These are phyloP conservation scores for Zosterops hypoxanthus DNA, from an alignment of 2,113 vertebrate species.

Conservation along the genomic window DNA sequence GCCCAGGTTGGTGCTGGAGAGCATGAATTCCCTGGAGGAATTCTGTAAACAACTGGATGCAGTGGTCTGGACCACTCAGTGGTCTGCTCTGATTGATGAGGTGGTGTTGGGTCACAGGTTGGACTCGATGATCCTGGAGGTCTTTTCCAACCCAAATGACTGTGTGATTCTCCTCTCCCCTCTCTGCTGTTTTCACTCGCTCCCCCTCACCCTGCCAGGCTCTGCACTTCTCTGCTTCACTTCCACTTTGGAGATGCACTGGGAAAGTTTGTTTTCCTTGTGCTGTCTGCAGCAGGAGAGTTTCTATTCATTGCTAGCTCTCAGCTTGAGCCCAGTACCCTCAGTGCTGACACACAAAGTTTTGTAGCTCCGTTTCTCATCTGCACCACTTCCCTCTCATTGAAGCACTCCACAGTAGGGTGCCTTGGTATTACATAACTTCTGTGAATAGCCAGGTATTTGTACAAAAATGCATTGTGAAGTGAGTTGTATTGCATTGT, in stretches of 20 bases:
- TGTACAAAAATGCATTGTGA: neutral
- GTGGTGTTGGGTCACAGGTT: neutral
- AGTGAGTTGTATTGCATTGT: neutral
- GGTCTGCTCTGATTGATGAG: neutral
- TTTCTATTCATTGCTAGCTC: neutral
- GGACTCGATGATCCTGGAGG: neutral
- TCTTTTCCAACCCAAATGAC: neutral
- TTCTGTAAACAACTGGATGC: neutral
- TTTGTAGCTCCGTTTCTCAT: neutral
- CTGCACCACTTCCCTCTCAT: neutral
- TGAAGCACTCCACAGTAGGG: neutral
- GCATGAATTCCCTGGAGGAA: no score
- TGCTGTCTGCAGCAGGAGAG: neutral
- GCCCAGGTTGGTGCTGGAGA: no score
- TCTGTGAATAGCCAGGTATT: neutral
- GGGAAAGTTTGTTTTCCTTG: neutral
- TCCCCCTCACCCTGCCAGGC: neutral
- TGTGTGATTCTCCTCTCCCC: neutral
- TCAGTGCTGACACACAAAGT: neutral
- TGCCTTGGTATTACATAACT: neutral
- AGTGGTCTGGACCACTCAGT: no score
- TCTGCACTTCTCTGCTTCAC: neutral
- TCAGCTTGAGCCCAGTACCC: neutral
- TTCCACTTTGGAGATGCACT: accelerated
- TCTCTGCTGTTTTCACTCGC: neutral